These are phyloP conservation scores for Porites divaricata DNA, from an alignment of 92 coral and sea anemone species.

Conservation along the genomic window DNA sequence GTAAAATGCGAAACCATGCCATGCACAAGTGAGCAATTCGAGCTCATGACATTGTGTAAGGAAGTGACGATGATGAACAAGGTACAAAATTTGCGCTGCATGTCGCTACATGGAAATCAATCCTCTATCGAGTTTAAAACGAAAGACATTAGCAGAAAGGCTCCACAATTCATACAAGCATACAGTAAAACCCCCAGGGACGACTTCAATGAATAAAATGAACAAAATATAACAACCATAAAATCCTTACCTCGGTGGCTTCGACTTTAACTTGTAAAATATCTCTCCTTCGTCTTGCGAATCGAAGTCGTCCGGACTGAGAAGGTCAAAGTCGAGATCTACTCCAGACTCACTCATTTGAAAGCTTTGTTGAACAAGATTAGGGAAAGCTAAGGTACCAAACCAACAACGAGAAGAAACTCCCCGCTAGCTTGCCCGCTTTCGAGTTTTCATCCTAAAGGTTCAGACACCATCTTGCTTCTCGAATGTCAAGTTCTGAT, in stretches of 20 bases:
- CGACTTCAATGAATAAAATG: not conserved
- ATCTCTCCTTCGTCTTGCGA: slow-evolving; percentile 54
- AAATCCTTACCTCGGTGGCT: slow-evolving; percentile 61
- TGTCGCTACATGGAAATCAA: not conserved
- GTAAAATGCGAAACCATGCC: too few relatives aligned
- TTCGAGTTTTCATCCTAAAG: slow-evolving; percentile 41
- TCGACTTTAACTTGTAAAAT: slow-evolving; percentile 87
- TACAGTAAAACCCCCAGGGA: not conserved
- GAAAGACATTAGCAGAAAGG: not conserved
- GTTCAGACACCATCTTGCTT: slow-evolving; percentile 62
- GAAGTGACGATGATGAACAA: not conserved
- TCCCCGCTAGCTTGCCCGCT: slow-evolving; percentile 2
- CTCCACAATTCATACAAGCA: not conserved
- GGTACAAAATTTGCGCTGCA: not conserved
- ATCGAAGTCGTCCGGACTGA: slow-evolving; percentile 74
- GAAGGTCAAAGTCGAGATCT: slow-evolving; percentile 98
- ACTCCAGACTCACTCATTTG: slow-evolving; percentile 99
- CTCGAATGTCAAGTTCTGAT: slow-evolving; percentile 36
- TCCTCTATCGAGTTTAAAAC: not conserved
- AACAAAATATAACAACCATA: not conserved
- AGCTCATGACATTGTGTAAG: not conserved
- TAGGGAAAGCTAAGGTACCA: slow-evolving; percentile 25
- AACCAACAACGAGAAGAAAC: slow-evolving; percentile 2
- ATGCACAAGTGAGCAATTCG: too few relatives aligned
- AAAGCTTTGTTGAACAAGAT: slow-evolving; percentile 62